These are phyloP conservation scores for Chrysopilus asiliformis DNA, from an alignment of 2,888 invertebrate species.

Conservation along the genomic window DNA sequence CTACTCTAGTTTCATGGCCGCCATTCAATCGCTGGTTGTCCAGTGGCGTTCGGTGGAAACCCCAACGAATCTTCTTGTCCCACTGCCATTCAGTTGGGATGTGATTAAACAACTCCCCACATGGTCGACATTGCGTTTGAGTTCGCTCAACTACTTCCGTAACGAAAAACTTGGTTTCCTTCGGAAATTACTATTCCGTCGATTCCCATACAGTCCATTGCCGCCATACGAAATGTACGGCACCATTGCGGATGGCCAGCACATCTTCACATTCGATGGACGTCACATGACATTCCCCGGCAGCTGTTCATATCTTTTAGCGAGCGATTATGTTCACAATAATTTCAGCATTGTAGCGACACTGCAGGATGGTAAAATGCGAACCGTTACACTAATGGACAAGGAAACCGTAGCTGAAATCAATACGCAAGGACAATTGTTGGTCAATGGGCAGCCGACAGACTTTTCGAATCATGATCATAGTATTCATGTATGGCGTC, in stretches of 20 bases:
- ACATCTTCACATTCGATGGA: constrained; percentile 81
- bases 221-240: constrained; percentile 52
- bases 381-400: constrained; percentile 55
- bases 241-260: constrained; percentile 62
- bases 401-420: constrained; percentile 49
- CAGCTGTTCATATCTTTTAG: constrained; percentile 69
- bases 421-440: constrained; percentile 48
- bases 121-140: constrained; percentile 44
- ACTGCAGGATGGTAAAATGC: constrained; percentile 52
- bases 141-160: constrained; percentile 44
- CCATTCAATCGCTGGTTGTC: constrained; percentile 38
- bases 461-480: constrained; percentile 54
- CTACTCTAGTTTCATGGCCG: constrained; percentile 41
- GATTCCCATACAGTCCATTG: constrained; percentile 31
- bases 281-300: constrained; percentile 68
- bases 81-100: constrained; percentile 32
- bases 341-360: constrained; percentile 73
- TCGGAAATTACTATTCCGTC: constrained; percentile 22
- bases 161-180: constrained; percentile 42
- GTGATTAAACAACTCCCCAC: constrained; percentile 40
- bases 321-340: constrained; percentile 69
- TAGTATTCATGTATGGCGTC: constrained; percentile 48
- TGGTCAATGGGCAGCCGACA: constrained; percentile 49
- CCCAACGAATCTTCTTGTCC: neutral
- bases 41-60: constrained; percentile 3